Evolutionary conservation across 2,797 vertebrate genomes (phyloP), one percentile per base, ranked within the genome.

Genomic region (Pantherophis alleghaniensis): DNA sequence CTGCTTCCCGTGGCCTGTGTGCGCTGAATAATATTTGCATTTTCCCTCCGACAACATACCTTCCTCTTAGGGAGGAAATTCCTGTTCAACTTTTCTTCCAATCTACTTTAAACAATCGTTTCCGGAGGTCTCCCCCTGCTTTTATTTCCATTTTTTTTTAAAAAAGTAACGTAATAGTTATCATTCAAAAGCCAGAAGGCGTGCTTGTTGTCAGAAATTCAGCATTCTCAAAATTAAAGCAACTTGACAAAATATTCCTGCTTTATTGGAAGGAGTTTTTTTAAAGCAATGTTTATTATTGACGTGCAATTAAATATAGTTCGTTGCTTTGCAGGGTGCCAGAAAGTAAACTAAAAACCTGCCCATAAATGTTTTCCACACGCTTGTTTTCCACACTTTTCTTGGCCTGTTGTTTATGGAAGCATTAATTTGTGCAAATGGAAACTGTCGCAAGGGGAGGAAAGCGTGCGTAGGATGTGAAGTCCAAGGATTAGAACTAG

Each of bases 1-100:
- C 96, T 97, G 66, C 96, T 96, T 96, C 96, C 96, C 96, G 95
- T 94, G 96, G 96, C 96, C 95, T 96, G 95, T 96, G 95, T 96
- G 96, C 97, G 96, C 95, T 96, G 95, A 97, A 95, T 97, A 98
- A 97, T 97, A 96, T 98, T 98, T 98, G 97, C 96, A 97, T 98
- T 97, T 97, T 97, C 93, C 91, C 93, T 93, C 20, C 95, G 97
- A 97, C 94, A 90, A 74, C 51, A 3, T 74, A 96, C 96, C 97
- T 98, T 98, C 97, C 97, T 97, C 96, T 97, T 95, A 94, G 94
- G 97, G 95, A 96, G 98, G 98, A 99, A 99, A 98, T 97, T 97
- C 95, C 96, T 97, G 93, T 93, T 96, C 90, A 92, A 94, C 97
- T 98, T 96, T 94, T 96, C 94, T 96, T 95, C 97, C 96, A 98